These are phyloP conservation scores for Psettodes erumei DNA, from an alignment of 2,113 vertebrate genomes.

Conservation along the genomic window DNA sequence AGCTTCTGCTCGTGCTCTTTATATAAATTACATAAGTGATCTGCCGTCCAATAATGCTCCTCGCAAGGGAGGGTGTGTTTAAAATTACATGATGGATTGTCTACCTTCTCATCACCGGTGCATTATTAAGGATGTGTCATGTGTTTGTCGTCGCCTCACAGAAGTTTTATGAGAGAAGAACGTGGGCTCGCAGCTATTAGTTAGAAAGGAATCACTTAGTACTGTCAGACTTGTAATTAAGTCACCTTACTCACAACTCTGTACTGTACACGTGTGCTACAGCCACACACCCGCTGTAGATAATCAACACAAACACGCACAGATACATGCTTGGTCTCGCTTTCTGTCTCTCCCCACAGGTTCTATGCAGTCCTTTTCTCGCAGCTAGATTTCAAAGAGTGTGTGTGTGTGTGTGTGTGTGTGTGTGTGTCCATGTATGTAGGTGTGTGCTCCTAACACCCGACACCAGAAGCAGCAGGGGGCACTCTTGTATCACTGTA, in stretches of 20 bases:
- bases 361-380: constrained; percentile 24
- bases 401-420: constrained; percentile 19
- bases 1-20: constrained; percentile 47
- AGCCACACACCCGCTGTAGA: constrained; percentile 7
- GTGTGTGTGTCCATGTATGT: constrained; percentile 3
- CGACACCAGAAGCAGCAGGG: constrained; percentile 83
- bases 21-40: constrained; percentile 56
- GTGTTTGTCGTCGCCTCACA: constrained; percentile 56
- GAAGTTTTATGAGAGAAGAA: constrained; percentile 60
- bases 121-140: constrained; percentile 66
- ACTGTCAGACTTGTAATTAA: constrained; percentile 69
- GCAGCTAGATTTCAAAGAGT: constrained; percentile 52
- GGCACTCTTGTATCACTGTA: constrained; percentile 92
- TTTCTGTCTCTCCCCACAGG: constrained; percentile 27
- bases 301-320: constrained; percentile 24
- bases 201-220: constrained; percentile 67
- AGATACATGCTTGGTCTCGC: constrained; percentile 34
- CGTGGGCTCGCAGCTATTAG: constrained; percentile 59
- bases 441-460: constrained; percentile 42
- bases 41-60: constrained; percentile 43
- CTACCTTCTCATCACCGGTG: constrained; percentile 40
- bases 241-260: constrained; percentile 63
- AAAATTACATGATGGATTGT: constrained; percentile 60
- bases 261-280: constrained; percentile 19
- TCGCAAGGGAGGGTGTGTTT: constrained; percentile 46